A percentile compares a stretch with the other conserved stretches of the same genome.
These are phyloP conservation scores for Serripes groenlandicus DNA, from an alignment of 2,888 invertebrate species.

Conservation along the genomic window DNA sequence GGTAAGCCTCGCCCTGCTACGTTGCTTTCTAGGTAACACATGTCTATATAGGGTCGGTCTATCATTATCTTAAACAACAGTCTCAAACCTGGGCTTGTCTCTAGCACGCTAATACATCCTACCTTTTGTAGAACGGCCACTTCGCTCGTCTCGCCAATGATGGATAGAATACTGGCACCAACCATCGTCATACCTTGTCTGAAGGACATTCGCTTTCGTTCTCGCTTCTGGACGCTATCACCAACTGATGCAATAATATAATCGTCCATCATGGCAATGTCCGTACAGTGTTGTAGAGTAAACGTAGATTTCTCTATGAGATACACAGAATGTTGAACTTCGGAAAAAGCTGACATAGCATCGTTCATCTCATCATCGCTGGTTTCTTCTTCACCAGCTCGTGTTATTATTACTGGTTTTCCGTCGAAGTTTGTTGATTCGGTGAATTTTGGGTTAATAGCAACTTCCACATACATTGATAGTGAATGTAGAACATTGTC, in stretches of 20 bases:
- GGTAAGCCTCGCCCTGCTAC: slow-evolving; percentile 37
- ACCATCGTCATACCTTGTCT: slow-evolving; percentile 50
- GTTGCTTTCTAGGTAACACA: slow-evolving; percentile 52
- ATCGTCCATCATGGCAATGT: slow-evolving; percentile 58
- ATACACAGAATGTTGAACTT: slow-evolving; percentile 50
- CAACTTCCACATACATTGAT: slow-evolving; percentile 56
- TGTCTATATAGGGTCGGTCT: slow-evolving; percentile 34
- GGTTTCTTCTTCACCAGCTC: slow-evolving; percentile 43
- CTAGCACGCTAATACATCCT: slow-evolving; percentile 49
- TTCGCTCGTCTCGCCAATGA: slow-evolving; percentile 56
- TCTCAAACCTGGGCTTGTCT: slow-evolving; percentile 44
- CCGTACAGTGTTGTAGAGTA: slow-evolving; percentile 53
- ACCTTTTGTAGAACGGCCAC: slow-evolving; percentile 51
- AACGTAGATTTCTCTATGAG: slow-evolving; percentile 59
- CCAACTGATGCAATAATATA: slow-evolving; percentile 58
- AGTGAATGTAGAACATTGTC: slow-evolving; percentile 37
- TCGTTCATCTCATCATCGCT: slow-evolving; percentile 42
- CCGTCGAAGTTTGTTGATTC: slow-evolving; percentile 47
- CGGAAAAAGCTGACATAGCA: slow-evolving; percentile 15
- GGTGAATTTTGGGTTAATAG: slow-evolving; percentile 32
- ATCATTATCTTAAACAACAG: slow-evolving; percentile 43
- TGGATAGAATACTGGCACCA: slow-evolving; percentile 40
- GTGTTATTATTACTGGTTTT: slow-evolving; percentile 35
- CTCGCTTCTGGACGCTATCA: slow-evolving; percentile 62
- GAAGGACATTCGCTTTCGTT: slow-evolving; percentile 52